Percentiles rank a stretch among this genome's conserved stretches.
Evolutionary conservation across 2,888 invertebrate species (phyloP).

Genomic region (Nipponacmea schrenckii): DNA sequence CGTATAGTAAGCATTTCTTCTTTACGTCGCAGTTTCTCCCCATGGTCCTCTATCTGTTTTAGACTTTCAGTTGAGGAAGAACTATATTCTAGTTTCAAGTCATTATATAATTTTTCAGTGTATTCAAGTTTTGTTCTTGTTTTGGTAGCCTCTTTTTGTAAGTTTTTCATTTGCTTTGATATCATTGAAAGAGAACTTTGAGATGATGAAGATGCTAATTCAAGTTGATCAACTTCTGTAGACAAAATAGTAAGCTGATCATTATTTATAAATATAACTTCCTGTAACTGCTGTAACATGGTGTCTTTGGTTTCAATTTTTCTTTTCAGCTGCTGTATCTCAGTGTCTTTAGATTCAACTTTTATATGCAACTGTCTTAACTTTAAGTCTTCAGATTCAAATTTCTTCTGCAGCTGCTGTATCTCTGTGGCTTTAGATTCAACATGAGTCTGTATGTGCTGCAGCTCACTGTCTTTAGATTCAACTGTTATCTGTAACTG

Average conservation of each 20-base stretch:
- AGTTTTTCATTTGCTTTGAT: too few species aligned
- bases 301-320: slow-evolving; percentile 28
- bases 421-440: neutral
- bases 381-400: neutral
- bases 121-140: neutral
- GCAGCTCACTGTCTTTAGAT: neutral
- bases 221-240: too few species aligned
- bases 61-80: too few species aligned
- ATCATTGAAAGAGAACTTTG: too few species aligned
- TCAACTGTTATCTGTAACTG: neutral
- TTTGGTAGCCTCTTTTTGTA: neutral
- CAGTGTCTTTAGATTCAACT: neutral
- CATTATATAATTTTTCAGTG: neutral
- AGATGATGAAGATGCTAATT: too few species aligned
- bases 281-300: neutral
- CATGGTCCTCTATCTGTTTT: too few species aligned
- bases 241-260: too few species aligned
- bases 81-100: too few species aligned
- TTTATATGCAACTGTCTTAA: neutral
- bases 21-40: too few species aligned
- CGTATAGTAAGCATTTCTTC: too few species aligned
- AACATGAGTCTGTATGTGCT: neutral
- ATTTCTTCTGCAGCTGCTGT: neutral
- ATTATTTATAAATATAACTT: too few species aligned
- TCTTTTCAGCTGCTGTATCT: slow-evolving; percentile 25